Evolutionary conservation across 2,888 invertebrate species (phyloP).

Genomic region (Thecophora atra): DNA sequence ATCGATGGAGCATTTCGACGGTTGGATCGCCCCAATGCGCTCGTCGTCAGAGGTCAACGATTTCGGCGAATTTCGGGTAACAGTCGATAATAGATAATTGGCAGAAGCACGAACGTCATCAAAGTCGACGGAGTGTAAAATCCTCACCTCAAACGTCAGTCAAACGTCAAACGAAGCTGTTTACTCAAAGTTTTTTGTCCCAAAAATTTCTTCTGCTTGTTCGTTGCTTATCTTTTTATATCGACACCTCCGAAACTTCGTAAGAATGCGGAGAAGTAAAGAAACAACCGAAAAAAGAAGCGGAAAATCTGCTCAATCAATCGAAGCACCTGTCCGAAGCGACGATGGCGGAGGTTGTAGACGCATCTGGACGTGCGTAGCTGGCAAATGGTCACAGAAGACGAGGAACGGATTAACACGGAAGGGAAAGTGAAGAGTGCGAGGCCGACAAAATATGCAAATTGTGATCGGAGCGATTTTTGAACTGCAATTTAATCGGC

Average conservation of each 20-base stretch:
- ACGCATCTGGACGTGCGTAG: slow-evolving; percentile 13
- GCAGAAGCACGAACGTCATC: slow-evolving; percentile 13
- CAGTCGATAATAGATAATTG: slow-evolving; percentile 23
- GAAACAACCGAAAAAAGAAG: not conserved
- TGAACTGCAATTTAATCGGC: not conserved
- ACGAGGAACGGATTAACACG: not conserved
- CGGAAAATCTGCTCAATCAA: not conserved
- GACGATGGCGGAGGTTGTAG: not conserved
- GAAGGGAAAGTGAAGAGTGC: not conserved
- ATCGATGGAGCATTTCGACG: too few relatives aligned
- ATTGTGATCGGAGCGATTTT: slow-evolving; percentile 18
- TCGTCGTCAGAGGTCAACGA: slow-evolving; percentile 17
- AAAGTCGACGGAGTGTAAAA: slow-evolving; percentile 17
- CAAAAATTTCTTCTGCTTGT: not conserved
- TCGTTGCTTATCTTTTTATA: not conserved
- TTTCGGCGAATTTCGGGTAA: not conserved
- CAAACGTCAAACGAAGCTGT: slow-evolving; percentile 14
- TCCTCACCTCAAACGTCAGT: slow-evolving; percentile 25
- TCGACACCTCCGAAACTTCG: too few relatives aligned
- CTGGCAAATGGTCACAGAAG: not conserved
- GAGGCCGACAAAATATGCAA: slow-evolving; percentile 28
- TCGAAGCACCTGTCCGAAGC: slow-evolving; percentile 12
- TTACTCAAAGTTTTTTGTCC: not conserved
- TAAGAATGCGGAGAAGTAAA: not conserved
- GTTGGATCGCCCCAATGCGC: not conserved